phyloP scores from a whole-genome alignment of 2,113 vertebrate species.

The Trachemys scripta region DNA sequence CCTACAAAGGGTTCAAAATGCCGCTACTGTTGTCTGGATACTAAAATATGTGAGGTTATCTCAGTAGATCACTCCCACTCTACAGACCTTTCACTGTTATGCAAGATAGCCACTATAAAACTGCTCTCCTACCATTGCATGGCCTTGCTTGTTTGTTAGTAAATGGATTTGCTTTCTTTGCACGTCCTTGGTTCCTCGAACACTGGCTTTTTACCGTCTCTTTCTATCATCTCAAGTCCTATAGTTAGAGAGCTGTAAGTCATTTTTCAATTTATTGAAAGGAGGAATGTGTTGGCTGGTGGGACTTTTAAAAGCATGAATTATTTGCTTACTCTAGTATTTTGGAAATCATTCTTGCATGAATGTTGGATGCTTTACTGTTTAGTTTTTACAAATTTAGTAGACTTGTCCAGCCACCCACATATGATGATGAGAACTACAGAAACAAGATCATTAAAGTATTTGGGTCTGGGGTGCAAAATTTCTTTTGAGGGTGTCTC shows the following conservation, averaged over 20 bases:
- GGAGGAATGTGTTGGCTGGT: background rate
- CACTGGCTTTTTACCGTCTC: constrained; percentile 40
- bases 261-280: constrained; percentile 20
- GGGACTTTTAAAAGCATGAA: constrained; percentile 1
- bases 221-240: constrained; percentile 33
- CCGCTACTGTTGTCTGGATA: constrained; percentile 30
- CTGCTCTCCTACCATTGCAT: background rate
- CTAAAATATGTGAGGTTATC: constrained; percentile 46
- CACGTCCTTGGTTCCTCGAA: constrained; percentile 56
- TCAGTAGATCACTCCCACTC: constrained; percentile 15
- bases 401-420: background rate
- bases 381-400: background rate
- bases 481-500: background rate
- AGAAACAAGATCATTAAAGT: background rate
- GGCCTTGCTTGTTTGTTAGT: constrained; percentile 41
- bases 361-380: background rate
- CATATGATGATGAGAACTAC: background rate
- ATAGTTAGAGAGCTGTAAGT: constrained; percentile 20
- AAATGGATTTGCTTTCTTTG: constrained; percentile 65
- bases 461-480: background rate
- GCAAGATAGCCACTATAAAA: constrained; percentile 39
- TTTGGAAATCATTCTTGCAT: background rate
- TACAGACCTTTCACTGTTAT: constrained; percentile 12
- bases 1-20: constrained; percentile 25
- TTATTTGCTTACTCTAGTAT: background rate